These are phyloP conservation scores for Brachionus manjavacas DNA, from an alignment of 1,140 invertebrate species.

Conservation along the genomic window DNA sequence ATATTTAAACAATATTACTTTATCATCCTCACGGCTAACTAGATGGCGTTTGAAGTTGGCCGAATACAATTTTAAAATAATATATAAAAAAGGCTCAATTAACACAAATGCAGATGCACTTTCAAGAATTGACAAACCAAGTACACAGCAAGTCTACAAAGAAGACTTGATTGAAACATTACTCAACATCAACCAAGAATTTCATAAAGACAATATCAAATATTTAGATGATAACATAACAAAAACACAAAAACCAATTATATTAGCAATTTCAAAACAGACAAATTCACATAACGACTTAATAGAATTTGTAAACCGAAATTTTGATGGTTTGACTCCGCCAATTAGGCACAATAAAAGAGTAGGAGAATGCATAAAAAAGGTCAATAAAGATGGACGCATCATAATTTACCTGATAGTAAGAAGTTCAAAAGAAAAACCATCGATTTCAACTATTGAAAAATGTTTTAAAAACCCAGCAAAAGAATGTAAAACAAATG, in stretches of 20 bases:
- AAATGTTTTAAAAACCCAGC: not conserved
- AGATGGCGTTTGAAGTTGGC: no score
- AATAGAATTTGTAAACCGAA: no score
- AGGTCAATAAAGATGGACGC: conserved; percentile 1
- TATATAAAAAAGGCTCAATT: no score
- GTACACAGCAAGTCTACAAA: not conserved
- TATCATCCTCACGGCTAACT: no score
- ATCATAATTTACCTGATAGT: not conserved
- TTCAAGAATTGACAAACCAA: not conserved
- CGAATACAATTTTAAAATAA: no score
- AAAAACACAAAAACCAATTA: not conserved
- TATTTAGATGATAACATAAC: not conserved
- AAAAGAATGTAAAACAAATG: not conserved
- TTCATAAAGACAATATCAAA: not conserved
- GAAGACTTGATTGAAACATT: not conserved
- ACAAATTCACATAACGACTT: no score
- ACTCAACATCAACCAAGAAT: not conserved
- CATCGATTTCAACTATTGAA: not conserved
- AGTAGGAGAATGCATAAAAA: no score
- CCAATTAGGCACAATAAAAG: no score
- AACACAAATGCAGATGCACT: no score
- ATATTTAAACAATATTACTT: no score
- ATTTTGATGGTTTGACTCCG: no score
- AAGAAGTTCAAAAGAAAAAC: not conserved
- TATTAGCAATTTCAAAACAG: not conserved